Conservation (phyloP, 2,113 vertebrate species). For the Nyctibius bracteatus region DNA sequence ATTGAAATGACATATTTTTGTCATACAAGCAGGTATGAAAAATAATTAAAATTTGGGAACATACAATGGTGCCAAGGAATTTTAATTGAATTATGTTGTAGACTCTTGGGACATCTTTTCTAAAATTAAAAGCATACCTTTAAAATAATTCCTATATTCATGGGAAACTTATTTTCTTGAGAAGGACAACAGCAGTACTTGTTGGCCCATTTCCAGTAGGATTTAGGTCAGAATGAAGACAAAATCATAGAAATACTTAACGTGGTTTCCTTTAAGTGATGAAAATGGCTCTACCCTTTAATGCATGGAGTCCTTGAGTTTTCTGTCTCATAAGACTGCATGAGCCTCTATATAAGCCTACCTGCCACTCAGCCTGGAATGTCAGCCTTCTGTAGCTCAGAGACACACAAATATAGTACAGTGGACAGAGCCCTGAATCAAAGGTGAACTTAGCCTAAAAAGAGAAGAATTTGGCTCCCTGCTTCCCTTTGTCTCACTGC, state of each 20-base stretch:
- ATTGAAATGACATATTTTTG: background rate
- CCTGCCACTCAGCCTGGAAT: background rate
- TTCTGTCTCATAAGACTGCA: background rate
- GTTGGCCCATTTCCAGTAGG: background rate
- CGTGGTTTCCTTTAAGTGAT: background rate
- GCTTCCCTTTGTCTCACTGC: background rate
- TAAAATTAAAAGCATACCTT: background rate
- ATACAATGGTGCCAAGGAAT: background rate
- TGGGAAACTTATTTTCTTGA: background rate
- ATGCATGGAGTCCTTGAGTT: background rate
- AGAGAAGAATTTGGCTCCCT: background rate
- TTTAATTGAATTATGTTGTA: background rate
- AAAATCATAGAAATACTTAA: background rate
- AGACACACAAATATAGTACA: background rate
- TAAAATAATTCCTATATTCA: background rate
- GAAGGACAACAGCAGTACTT: background rate
- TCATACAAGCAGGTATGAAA: background rate
- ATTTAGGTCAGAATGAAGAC: background rate
- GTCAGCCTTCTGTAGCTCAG: background rate
- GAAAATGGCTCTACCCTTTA: background rate
- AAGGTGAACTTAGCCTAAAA: background rate
- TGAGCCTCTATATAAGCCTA: background rate
- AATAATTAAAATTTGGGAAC: background rate
- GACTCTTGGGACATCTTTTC: background rate
- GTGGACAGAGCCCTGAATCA: background rate